Evolutionary conservation across 2,888 invertebrate species (phyloP), one percentile per base, ranked within the genome.

Genomic region (Watsonalla cultraria): DNA sequence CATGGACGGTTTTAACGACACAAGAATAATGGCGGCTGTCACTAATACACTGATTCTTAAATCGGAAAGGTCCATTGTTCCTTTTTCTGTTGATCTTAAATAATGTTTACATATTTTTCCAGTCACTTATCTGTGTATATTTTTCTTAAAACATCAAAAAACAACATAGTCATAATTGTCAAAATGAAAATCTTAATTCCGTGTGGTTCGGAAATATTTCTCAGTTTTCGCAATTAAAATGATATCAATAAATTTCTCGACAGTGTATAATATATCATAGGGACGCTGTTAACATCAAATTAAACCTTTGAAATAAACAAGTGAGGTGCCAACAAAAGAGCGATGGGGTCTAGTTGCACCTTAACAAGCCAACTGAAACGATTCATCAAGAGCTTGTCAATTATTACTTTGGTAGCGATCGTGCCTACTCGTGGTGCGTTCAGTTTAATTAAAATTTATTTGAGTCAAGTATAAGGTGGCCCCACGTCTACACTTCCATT

Each of bases 321-420:
- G 65, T 65, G 59, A 70, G 72, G 69, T 74, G 76, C 72, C 76
- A 74, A 70, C 65, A 61, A 71, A 81, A 85, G 88, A 88, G 77
- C 82, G 87, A 88, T 87, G 85, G 80, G 76, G 64, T 65, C 70
- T 74, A 74, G 74, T 78, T 75, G 70, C 78, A 77, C 78, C 80
- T 80, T 88, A 90, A 90, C 90, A 87, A 90, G 88, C 81, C 74
- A 78, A 78, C 69, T 69, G 64, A 70, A 76, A 72, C 86, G 83
- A 90, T 90, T 90, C 86, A 90, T 90, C 90, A 90, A 82, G 75
- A 67, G 66, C 72, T 80, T 88, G 90, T 90, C 90, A 90, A 90
- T 90, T 90, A 87, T 82, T 68, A 63, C 60, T 60, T 55, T 58
- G 59, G 72, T 74, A 80, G 82, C 80, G 64, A 75, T 74, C 74